Evolutionary conservation across 2,888 invertebrate genomes (phyloP).

Genomic region (Eustalomyia histrio): DNA sequence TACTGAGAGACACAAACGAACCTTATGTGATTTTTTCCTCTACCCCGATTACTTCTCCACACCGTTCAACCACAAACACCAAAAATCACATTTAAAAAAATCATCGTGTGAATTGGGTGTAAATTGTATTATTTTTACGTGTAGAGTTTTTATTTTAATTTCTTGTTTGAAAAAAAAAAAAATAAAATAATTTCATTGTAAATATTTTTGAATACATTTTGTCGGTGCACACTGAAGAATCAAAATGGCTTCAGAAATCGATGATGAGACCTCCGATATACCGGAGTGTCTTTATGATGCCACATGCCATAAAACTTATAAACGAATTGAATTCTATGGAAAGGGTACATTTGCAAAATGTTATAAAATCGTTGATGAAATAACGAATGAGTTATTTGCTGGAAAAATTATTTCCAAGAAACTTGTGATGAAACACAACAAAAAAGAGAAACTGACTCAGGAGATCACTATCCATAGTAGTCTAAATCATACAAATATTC

Average conservation of each 20-base stretch:
- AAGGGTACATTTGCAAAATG: slow-evolving; percentile 98
- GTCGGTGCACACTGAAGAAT: neutral
- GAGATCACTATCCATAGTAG: slow-evolving; percentile 97
- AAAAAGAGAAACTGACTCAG: slow-evolving; percentile 97
- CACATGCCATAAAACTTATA: slow-evolving; percentile 87
- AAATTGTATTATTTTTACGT: slow-evolving; percentile 25
- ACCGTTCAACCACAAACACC: too few relatives aligned
- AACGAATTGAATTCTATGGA: slow-evolving; percentile 91
- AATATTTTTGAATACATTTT: neutral
- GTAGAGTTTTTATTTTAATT: slow-evolving; percentile 20
- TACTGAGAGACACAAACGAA: too few relatives aligned
- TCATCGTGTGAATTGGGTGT: too few relatives aligned
- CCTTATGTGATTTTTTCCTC: too few relatives aligned
- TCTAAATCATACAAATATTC: slow-evolving; percentile 93
- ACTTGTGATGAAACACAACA: slow-evolving; percentile 94
- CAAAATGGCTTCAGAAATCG: slow-evolving; percentile 78
- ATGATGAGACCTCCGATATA: slow-evolving; percentile 84
- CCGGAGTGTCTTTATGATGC: slow-evolving; percentile 92
- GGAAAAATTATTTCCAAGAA: slow-evolving; percentile 98
- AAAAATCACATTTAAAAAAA: too few relatives aligned
- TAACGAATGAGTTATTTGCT: slow-evolving; percentile 90
- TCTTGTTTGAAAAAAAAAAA: neutral
- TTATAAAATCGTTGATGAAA: slow-evolving; percentile 90
- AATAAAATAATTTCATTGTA: too few relatives aligned
- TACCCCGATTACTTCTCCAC: too few relatives aligned